Base-by-base conservation (phyloP, 2,888 invertebrate genomes). In the Mesorhabditis sp. region DNA sequence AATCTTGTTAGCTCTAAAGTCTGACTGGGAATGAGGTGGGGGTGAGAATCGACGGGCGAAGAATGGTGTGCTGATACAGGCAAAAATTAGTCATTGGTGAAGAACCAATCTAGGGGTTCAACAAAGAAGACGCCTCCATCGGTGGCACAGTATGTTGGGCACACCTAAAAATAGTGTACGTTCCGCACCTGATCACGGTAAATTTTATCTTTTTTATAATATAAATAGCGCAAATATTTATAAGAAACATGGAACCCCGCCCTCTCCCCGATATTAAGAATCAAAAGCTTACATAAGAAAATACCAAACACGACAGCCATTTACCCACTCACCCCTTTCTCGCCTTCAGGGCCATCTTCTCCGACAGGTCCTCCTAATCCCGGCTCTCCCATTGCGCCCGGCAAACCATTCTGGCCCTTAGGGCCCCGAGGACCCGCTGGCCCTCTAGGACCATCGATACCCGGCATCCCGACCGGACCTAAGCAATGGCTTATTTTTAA, bases 101-200 rank as follows among this genome's bases (percentile, higher is more conserved):
- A 77, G 73, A 83, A 79, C 82, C 81, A 83, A 28, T 83, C 83
- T 28, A 83, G 83, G 58, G 81, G 81, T 69, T 84, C 83, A 4
- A 84, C 82, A 67, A 84, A 84, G 78, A 84, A 84, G 3, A 84
- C 84, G 5, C 84, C 84, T 4, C 84, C 84, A 66, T 84, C 84
- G 7, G 77, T 82, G 28, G 83, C 83, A 45, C 84, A 84, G 67
- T 84, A 83, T 0, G 84, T 85, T 5, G 84, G 84, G 63, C 84
- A 84, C 4, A 80, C 80, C 80, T 80, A 70, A 15, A 75, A 68
- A 28, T 28, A 28, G 28, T 28, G 28, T 28, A 28, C 28, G 28
- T 28, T 28, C 28, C 28, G 28, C 28, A 28, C 28, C 28, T 28
- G 28, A 28, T 28, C 2, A 28, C 28, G 28, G 1, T 28, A 28